Base-by-base conservation (phyloP, 2,888 invertebrate species). In the Thecophora atra region DNA sequence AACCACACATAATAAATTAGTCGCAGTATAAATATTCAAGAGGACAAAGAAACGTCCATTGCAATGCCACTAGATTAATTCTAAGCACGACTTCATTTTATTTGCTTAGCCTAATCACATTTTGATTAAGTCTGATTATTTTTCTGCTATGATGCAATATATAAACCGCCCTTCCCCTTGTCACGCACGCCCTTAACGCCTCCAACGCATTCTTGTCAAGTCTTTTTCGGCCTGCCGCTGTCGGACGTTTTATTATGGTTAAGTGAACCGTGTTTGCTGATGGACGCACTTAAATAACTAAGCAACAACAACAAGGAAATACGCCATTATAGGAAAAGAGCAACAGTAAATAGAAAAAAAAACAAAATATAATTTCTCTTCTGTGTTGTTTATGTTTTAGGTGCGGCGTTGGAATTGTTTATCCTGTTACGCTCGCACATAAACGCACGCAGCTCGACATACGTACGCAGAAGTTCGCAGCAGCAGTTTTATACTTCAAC, bases 341-440 rank as follows among this genome's bases (percentile, higher is more conserved):
- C 47, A n/a, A 37, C 37, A 11, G 11, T 37, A 37, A 37, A 8
- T 8, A 47, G n/a, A 28, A 28, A 21, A 64, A 11, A 47, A 24
- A 64, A 26, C 44, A 11, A 26, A 13, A 64, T 44, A 64, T 64
- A 64, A 44, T 47, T 64, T 17, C 7, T 47, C 52, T 7, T n/a
- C 4, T 26, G 17, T 19, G 37, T 52, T 54, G 37, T 30, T 67
- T 1, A 30, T 30, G 54, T 37, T 47, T 7, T 47, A 17, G 67
- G 67, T 54, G 67, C 54, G 67, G 13, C 54, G n/a, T 52, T 54
- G 21, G 30, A 6, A 28, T 30, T 54, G 17, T 17, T 67, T 47
- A 44, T 3, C 21, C 21, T 15, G n/a, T 28, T 28, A 47, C 64
- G 24, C 28, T 54, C 37, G 11, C 30, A 19, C 66, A 19, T 54